These are phyloP conservation scores for Chydorus sphaericus DNA, from an alignment of 2,888 invertebrate genomes.

Conservation along the genomic window DNA sequence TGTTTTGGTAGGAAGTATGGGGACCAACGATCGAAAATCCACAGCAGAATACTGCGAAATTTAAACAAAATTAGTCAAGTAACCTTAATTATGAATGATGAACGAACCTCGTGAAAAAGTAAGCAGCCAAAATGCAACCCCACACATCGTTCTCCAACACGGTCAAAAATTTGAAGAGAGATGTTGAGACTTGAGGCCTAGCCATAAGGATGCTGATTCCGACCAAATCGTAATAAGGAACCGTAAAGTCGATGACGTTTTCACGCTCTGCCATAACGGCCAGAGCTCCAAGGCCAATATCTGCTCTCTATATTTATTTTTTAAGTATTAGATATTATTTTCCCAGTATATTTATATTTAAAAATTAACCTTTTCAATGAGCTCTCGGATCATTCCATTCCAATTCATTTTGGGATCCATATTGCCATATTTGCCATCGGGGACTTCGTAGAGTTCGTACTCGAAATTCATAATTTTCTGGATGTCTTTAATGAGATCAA, in stretches of 20 bases:
- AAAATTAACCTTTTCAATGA: slow-evolving; percentile 50
- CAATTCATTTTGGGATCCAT: slow-evolving; percentile 65
- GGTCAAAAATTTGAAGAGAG: slow-evolving; percentile 89
- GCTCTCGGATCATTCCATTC: slow-evolving; percentile 52
- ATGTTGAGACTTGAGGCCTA: slow-evolving; percentile 72
- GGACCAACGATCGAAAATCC: slow-evolving; percentile 92
- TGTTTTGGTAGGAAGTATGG: slow-evolving; percentile 95
- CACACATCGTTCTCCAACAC: slow-evolving; percentile 93
- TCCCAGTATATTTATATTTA: neutral
- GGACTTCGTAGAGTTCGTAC: slow-evolving; percentile 67
- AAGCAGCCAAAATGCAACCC: slow-evolving; percentile 88
- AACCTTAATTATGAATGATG: neutral
- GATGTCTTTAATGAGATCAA: slow-evolving; percentile 81
- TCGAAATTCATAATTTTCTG: slow-evolving; percentile 68
- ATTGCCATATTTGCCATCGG: slow-evolving; percentile 71
- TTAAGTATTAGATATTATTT: too few species aligned
- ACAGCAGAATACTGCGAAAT: slow-evolving; percentile 62
- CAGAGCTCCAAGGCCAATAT: slow-evolving; percentile 82
- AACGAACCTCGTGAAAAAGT: slow-evolving; percentile 72
- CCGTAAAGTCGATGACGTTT: slow-evolving; percentile 93
- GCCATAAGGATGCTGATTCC: slow-evolving; percentile 94
- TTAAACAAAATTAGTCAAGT: neutral
- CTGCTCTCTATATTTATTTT: slow-evolving; percentile 46
- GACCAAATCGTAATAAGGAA: slow-evolving; percentile 94
- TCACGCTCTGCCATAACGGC: slow-evolving; percentile 96